Evolutionary conservation across 1,140 invertebrate species (phyloP).

Genomic region (Himalopsyche phryganea): DNA sequence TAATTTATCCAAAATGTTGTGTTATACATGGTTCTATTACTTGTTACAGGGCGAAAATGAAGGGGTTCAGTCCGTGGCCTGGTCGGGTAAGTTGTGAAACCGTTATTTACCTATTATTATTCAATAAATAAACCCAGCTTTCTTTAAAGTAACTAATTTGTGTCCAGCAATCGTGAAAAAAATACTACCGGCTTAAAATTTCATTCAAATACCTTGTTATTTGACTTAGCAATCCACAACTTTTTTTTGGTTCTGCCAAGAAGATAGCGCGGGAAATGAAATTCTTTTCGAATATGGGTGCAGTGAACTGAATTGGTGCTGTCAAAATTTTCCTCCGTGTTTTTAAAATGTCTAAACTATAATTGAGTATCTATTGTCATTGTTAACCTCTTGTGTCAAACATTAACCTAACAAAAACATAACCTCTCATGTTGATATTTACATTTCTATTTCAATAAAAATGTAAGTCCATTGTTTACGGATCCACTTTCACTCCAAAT

Average conservation of each 20-base stretch:
- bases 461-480: too few relatives aligned
- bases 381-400: conserved; percentile 5
- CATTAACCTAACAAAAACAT: conserved; percentile 20
- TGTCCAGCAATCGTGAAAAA: too few relatives aligned
- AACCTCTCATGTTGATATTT: conserved; percentile 10
- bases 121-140: not conserved
- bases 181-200: too few relatives aligned
- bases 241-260: not conserved
- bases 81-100: conserved; percentile 68
- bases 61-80: conserved; percentile 90
- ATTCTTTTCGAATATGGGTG: not conserved
- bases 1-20: conserved; percentile 16
- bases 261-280: conserved; percentile 22
- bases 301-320: not conserved
- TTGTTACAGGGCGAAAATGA: conserved; percentile 93
- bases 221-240: too few relatives aligned
- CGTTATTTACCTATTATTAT: conserved; percentile 10
- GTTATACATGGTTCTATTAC: conserved; percentile 37
- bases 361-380: not conserved
- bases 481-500: too few relatives aligned
- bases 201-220: too few relatives aligned
- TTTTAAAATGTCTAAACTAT: not conserved
- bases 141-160: too few relatives aligned
- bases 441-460: conserved; percentile 23
- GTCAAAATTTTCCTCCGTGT: not conserved